Evolutionary conservation across 1,140 invertebrate genomes (phyloP).

Genomic region (Diachasmimorpha longicaudata): DNA sequence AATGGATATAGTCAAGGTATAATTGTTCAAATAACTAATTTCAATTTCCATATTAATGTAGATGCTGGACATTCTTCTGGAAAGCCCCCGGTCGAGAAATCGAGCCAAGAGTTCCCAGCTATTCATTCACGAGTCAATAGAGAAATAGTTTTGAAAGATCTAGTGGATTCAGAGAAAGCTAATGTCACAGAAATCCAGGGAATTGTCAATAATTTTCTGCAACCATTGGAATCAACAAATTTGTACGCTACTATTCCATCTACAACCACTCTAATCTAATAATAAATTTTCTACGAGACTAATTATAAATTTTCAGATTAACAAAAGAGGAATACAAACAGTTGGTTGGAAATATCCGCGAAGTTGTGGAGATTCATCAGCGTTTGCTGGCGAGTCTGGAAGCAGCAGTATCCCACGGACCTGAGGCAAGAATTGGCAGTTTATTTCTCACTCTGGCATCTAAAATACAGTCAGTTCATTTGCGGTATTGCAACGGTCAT

Average conservation of each 20-base stretch:
- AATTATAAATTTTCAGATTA: constrained; percentile 68
- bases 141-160: constrained; percentile 87
- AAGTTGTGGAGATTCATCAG: constrained; percentile 84
- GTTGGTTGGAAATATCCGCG: constrained; percentile 86
- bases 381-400: constrained; percentile 79
- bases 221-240: constrained; percentile 81
- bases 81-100: constrained; percentile 71
- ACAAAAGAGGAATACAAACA: constrained; percentile 84
- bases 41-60: constrained; percentile 35
- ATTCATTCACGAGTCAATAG: constrained; percentile 73
- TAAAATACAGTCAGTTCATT: constrained; percentile 84
- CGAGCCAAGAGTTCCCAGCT: constrained; percentile 50
- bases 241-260: constrained; percentile 73
- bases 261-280: neutral
- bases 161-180: constrained; percentile 89
- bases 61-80: constrained; percentile 61
- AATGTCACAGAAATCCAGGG: constrained; percentile 88
- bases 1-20: no score
- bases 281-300: neutral
- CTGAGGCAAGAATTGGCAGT: constrained; percentile 88
- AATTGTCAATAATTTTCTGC: constrained; percentile 82
- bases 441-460: constrained; percentile 88
- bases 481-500: constrained; percentile 89
- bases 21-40: no score
- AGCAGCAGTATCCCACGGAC: constrained; percentile 71